Evolutionary conservation across 2,797 vertebrate genomes (phyloP).

Genomic region (Coluber constrictor): DNA sequence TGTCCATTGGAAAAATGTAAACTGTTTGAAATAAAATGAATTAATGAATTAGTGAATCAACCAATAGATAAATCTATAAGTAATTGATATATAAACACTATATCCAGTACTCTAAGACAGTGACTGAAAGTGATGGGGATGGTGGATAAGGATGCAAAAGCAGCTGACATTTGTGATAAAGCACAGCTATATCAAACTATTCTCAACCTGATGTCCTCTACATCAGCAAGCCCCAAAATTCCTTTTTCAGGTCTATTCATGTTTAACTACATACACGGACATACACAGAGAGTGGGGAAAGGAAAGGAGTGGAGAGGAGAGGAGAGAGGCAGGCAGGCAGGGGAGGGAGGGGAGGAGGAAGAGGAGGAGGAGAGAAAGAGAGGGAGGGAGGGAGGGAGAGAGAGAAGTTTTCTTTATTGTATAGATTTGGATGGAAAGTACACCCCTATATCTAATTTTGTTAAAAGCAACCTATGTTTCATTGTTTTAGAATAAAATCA

Average conservation of each 20-base stretch:
- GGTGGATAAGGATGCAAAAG: not conserved
- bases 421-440: not conserved
- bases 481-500: not conserved
- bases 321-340: no score
- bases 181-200: not conserved
- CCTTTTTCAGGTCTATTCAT: not conserved
- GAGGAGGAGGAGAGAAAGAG: no score
- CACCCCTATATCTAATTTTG: not conserved
- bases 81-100: not conserved
- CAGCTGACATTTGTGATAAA: not conserved
- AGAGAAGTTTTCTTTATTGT: not conserved
- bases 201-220: not conserved
- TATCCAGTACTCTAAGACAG: not conserved
- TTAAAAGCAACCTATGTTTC: not conserved
- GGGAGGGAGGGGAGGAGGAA: rapidly evolving
- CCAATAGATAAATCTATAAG: not conserved
- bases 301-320: no score
- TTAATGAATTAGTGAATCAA: not conserved
- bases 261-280: not conserved
- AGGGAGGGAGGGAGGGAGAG: no score
- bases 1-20: not conserved
- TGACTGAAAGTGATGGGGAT: not conserved
- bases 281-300: not conserved
- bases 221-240: not conserved
- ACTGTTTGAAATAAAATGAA: not conserved